Percentiles rank a stretch among this genome's conserved stretches.
These are phyloP conservation scores for Apostichopus leukothele DNA, from an alignment of 53 echinoderm and acorn worm species.

Conservation along the genomic window DNA sequence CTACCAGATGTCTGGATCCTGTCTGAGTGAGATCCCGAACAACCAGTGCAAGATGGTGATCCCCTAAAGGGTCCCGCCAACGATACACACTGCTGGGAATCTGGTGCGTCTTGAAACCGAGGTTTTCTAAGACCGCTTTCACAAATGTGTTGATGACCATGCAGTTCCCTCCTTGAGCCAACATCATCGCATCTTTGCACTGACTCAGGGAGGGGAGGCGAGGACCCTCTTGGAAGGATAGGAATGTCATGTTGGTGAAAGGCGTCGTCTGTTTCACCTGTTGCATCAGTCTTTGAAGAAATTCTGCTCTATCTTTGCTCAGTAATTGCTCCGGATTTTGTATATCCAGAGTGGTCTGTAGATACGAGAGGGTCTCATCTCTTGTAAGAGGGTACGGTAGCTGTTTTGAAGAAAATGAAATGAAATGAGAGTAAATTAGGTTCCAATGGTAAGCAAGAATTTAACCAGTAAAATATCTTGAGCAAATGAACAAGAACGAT, in stretches of 20 bases:
- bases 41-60: not conserved
- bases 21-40: not conserved
- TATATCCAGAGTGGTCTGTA: not conserved
- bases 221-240: not conserved
- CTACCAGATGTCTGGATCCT: not conserved
- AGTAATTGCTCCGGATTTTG: not conserved
- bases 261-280: not conserved
- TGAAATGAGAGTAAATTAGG: no score
- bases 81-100: not conserved
- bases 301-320: not conserved
- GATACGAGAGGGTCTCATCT: not conserved
- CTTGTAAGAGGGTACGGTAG: not conserved
- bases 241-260: conserved; percentile 18
- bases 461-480: no score
- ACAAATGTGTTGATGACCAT: conserved; percentile 2
- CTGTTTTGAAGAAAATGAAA: not conserved
- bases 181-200: conserved; percentile 12
- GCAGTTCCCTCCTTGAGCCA: conserved; percentile 22
- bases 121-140: conserved; percentile 1
- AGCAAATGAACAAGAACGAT: no score
- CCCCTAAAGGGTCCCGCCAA: not conserved
- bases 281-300: not conserved
- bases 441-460: no score
- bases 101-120: conserved; percentile 25
- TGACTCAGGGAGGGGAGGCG: not conserved